A percentile compares a stretch with the other conserved stretches of the same genome.
Conservation (phyloP, 2,797 vertebrate genomes). For the Manis crassicaudata region DNA sequence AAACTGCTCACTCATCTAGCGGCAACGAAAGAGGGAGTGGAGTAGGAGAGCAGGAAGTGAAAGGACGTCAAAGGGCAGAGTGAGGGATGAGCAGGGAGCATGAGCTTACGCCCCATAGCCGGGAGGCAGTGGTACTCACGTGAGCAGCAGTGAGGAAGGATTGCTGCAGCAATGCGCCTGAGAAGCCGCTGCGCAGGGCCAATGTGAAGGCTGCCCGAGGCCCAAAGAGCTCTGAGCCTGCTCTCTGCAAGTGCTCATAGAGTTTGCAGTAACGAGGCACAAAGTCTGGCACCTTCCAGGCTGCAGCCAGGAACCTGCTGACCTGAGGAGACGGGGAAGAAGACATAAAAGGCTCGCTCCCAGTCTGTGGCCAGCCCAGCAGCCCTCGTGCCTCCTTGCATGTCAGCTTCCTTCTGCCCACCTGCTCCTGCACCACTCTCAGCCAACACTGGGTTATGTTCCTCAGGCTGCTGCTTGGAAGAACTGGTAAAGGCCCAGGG, state of each 20-base stretch:
- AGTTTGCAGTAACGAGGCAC: conserved; percentile 91
- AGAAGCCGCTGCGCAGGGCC: conserved; percentile 93
- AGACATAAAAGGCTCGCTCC: neutral
- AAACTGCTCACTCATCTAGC: conserved; percentile 94
- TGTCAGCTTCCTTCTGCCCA: conserved; percentile 62
- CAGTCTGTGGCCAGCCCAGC: neutral
- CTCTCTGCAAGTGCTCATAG: conserved; percentile 90
- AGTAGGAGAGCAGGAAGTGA: neutral
- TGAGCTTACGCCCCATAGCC: no score
- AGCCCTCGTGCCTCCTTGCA: accelerated
- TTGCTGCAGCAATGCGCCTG: conserved; percentile 92
- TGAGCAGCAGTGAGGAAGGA: conserved; percentile 93
- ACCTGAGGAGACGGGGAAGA: conserved; percentile 85
- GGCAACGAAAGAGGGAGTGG: neutral
- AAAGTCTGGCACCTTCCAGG: conserved; percentile 89
- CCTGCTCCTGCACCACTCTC: conserved; percentile 91
- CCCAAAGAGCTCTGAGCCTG: conserved; percentile 95
- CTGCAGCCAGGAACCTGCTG: conserved; percentile 90
- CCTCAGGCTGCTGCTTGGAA: conserved; percentile 59
- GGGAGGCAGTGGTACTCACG: conserved; percentile 84
- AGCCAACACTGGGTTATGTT: conserved; percentile 93
- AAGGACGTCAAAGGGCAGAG: neutral
- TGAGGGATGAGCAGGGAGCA: neutral
- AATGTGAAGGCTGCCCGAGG: conserved; percentile 92
- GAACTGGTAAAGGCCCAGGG: accelerated